A percentile compares a stretch with the other conserved stretches of the same genome.
These are phyloP conservation scores for Tipula helvola DNA, from an alignment of 2,888 invertebrate species.

Conservation along the genomic window DNA sequence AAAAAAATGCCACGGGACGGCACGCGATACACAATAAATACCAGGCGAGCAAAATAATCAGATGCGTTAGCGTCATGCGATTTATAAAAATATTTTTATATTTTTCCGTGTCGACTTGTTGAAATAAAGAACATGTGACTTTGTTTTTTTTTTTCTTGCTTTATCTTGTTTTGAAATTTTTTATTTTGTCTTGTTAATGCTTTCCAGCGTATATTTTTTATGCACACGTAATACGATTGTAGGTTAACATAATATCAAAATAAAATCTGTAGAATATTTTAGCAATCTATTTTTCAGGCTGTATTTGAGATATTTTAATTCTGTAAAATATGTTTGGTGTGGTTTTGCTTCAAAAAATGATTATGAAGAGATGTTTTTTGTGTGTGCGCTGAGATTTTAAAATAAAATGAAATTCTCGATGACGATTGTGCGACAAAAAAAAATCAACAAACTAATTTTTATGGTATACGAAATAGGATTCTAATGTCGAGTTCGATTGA, in stretches of 20 bases:
- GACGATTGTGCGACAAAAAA: no score
- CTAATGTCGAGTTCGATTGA: no score
- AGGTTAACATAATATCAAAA: neutral
- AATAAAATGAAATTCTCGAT: no score
- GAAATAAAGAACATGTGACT: neutral
- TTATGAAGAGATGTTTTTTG: no score
- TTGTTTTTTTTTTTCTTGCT: neutral
- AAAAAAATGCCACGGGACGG: constrained; percentile 11
- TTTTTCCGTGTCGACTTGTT: neutral
- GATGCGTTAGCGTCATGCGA: neutral
- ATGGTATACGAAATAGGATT: no score
- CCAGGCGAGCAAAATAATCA: neutral
- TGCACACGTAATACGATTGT: neutral
- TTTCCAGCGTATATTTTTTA: neutral
- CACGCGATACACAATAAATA: constrained; percentile 11
- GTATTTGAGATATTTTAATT: no score
- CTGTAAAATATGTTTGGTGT: no score
- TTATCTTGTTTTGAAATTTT: neutral
- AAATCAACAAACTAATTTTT: no score
- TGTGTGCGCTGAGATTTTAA: no score
- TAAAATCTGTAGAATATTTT: no score
- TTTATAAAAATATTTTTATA: neutral
- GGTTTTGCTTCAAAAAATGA: no score
- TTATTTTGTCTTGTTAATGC: neutral
- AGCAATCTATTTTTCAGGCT: no score